Evolutionary conservation across 2,888 invertebrate species (phyloP).

Genomic region (Fragum sueziense): DNA sequence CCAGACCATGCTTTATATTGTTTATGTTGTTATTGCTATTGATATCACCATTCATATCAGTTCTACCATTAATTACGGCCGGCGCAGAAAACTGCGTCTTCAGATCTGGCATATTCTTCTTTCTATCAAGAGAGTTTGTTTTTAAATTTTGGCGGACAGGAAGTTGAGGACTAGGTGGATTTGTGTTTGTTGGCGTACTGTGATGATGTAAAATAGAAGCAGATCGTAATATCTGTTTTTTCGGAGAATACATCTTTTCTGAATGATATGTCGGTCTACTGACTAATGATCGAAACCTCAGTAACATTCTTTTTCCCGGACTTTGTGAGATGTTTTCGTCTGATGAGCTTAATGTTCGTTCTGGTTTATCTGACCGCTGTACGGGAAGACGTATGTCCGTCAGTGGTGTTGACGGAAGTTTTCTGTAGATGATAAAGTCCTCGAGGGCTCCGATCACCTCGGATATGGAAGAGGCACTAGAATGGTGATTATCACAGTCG

Average conservation of each 20-base stretch:
- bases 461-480: constrained; percentile 57
- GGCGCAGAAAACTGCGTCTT: constrained; percentile 1
- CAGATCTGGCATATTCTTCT: constrained; percentile 46
- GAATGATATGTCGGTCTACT: constrained; percentile 32
- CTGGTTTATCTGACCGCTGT: constrained; percentile 37
- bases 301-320: constrained; percentile 45
- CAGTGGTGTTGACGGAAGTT: constrained; percentile 71
- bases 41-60: constrained; percentile 8
- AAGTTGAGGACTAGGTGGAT: constrained; percentile 16
- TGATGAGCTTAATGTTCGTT: constrained; percentile 46
- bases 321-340: constrained; percentile 38
- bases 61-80: neutral
- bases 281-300: constrained; percentile 53
- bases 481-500: constrained; percentile 37
- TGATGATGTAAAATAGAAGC: constrained; percentile 63
- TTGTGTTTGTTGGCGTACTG: constrained; percentile 47
- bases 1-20: neutral
- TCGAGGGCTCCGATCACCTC: constrained; percentile 66
- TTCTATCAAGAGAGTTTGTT: constrained; percentile 51
- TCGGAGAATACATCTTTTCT: constrained; percentile 33
- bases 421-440: constrained; percentile 70
- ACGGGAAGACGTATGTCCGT: constrained; percentile 59
- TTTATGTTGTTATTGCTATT: constrained; percentile 13
- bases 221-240: constrained; percentile 54
- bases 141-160: constrained; percentile 30